Evolutionary conservation across 2,888 invertebrate genomes (phyloP), one percentile per base, ranked within the genome.

Genomic region (Agonopterix subpropinquella): DNA sequence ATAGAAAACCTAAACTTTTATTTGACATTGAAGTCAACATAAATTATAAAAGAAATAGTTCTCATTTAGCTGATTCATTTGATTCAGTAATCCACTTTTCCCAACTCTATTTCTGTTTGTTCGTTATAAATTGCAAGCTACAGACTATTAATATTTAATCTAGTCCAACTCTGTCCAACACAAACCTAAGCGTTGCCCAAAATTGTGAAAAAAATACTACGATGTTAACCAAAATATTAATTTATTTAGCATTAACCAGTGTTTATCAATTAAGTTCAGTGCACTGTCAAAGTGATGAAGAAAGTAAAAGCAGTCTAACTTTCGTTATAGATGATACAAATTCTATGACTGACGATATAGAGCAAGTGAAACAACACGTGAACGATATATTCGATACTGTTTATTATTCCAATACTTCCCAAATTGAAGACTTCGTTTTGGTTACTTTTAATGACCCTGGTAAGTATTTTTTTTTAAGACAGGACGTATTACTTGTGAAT

Each of bases 241-340:
- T 39, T 39, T 39, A n/a, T 39, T 9, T 9, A n/a, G n/a, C 39
- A n/a, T 4, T 39, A 9, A n/a, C 39, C n/a, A n/a, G 39, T n/a
- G 39, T 39, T 2, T 11, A 7, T n/a, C 13, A 11, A 8, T n/a
- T 11, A 13, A 8, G 42, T n/a, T 42, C 13, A 11, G 11, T 42
- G 9, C 18, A 4, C 41, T 10, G 47, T 47, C 13, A 55, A 54
- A 15, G 55, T 58, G 11, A 53, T 53, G 37, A 35, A 44, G 54
- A 57, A 35, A 42, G 53, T n/a, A 39, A 42, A 13, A 42, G 42
- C 8, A 42, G 42, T 11, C 9, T 42, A 13, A 42, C 42, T 8
- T 42, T 42, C 11, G 13, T 42, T 11, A 42, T 42, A 42, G 42
- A 42, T 13, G 13, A 11, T 13, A 42, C 42, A 8, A 8, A 11